Percentiles rank a stretch among this genome's conserved stretches.
Evolutionary conservation across 2,888 invertebrate species (phyloP).

Genomic region (Hypolimnas misippus): DNA sequence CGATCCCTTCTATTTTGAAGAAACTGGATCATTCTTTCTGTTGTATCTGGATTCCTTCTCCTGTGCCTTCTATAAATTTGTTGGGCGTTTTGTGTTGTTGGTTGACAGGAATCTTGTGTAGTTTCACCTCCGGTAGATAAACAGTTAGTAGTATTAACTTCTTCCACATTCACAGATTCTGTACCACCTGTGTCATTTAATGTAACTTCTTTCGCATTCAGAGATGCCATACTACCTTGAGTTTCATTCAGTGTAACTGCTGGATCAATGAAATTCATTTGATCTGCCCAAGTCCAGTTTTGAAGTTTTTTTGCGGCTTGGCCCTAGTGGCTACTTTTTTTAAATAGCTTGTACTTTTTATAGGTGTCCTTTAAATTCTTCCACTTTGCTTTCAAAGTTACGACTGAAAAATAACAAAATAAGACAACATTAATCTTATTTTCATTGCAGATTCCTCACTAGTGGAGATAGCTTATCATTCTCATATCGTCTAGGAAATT

Average conservation of each 20-base stretch:
- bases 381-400: background rate
- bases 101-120: conserved; percentile 36
- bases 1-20: conserved; percentile 40
- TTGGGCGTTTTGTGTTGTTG: conserved; percentile 40
- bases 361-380: background rate
- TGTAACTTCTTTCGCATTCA: conserved; percentile 6
- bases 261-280: conserved; percentile 40
- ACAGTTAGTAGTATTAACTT: conserved; percentile 37
- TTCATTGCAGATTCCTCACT: background rate
- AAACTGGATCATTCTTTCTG: conserved; percentile 38
- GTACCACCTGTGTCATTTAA: conserved; percentile 6
- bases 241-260: conserved; percentile 8
- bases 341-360: background rate
- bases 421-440: background rate
- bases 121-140: conserved; percentile 20
- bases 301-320: background rate
- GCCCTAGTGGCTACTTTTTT: background rate
- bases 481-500: background rate
- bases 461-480: background rate
- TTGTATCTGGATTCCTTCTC: conserved; percentile 34
- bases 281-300: conserved; percentile 39
- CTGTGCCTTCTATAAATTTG: conserved; percentile 40
- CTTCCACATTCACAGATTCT: conserved; percentile 12
- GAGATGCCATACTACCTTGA: conserved; percentile 12
- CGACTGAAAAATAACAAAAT: conserved; percentile 1